Evolutionary conservation across 2,888 invertebrate species (phyloP), one percentile per base, ranked within the genome.

Genomic region (Junonia oenone): DNA sequence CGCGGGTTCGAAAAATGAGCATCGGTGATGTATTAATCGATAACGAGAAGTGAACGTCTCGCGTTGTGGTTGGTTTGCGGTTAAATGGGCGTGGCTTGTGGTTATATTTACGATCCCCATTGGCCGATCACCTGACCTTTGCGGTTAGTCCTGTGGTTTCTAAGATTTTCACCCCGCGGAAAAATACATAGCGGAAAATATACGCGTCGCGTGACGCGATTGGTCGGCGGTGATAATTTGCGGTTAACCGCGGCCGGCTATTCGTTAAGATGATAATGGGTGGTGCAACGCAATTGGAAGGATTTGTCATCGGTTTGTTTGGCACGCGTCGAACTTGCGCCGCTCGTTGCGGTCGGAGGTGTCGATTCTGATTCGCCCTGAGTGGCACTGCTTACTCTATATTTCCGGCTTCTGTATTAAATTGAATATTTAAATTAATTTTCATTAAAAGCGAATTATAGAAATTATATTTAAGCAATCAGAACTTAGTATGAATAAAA

Each of bases 61-160:
- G 89, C 83, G 76, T 85, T 89, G 91, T 89, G 90, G 91, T 91
- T 91, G 91, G 91, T 90, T 93, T 93, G 93, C 86, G 93, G 93
- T 93, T 91, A 90, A 76, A 72, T 75, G 89, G 92, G 92, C 92
- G 92, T 90, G 91, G 91, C 81, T 86, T 92, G 92, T 72, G 92
- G 92, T 92, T 84, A 87, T 81, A 90, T 88, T 88, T 89, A 87
- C 85, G 83, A 83, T 75, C 80, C 81, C 83, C 73, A 93, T 93
- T 93, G 92, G 93, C 78, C 83, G 84, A 88, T 86, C 76, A 87
- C 82, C 84, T 90, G 86, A 88, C 89, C 87, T 89, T 90, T 90
- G 91, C 73, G 91, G 91, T 90, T 90, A 88, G 84, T 77, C 81
- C 70, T 92, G 92, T 83, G 92, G 92, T 92, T 92, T 88, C 87